These are phyloP conservation scores for Andrena cerasifolii DNA, from an alignment of 1,140 invertebrate genomes.

Conservation along the genomic window DNA sequence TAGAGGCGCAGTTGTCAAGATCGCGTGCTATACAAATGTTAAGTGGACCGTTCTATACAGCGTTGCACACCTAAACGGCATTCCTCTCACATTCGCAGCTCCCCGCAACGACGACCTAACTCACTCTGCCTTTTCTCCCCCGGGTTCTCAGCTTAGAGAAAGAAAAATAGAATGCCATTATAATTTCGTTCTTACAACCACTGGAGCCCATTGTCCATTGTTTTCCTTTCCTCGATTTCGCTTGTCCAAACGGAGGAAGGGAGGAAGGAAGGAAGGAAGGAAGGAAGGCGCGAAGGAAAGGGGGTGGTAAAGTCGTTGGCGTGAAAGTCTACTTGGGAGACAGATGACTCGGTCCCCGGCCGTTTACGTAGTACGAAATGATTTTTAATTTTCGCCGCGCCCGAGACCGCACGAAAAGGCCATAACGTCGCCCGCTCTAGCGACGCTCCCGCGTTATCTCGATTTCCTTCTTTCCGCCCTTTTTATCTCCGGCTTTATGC, in stretches of 20 bases:
- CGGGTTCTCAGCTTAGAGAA: not conserved
- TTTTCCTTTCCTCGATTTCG: constrained; percentile 7
- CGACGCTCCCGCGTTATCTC: constrained; percentile 21
- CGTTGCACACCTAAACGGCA: not conserved
- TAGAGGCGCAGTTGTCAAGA: no score
- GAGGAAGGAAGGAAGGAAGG: no score
- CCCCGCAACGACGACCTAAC: not conserved
- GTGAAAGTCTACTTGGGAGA: not conserved
- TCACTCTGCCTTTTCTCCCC: no score
- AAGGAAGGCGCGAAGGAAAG: not conserved
- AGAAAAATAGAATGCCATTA: constrained; percentile 8
- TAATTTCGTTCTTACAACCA: not conserved
- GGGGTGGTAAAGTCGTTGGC: not conserved
- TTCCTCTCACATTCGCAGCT: not conserved
- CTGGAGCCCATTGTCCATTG: not conserved
- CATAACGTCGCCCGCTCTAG: not conserved
- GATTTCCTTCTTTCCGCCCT: constrained; percentile 21
- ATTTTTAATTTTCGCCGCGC: constrained; percentile 55
- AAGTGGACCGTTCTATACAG: no score
- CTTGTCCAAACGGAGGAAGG: not conserved
- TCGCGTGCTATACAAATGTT: no score
- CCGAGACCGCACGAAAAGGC: constrained; percentile 15
- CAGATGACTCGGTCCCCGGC: not conserved
- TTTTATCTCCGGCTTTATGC: constrained; percentile 29
- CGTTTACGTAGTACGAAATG: constrained; percentile 40